Conservation (phyloP, 2,113 vertebrate species). For the Hippolais icterina region DNA sequence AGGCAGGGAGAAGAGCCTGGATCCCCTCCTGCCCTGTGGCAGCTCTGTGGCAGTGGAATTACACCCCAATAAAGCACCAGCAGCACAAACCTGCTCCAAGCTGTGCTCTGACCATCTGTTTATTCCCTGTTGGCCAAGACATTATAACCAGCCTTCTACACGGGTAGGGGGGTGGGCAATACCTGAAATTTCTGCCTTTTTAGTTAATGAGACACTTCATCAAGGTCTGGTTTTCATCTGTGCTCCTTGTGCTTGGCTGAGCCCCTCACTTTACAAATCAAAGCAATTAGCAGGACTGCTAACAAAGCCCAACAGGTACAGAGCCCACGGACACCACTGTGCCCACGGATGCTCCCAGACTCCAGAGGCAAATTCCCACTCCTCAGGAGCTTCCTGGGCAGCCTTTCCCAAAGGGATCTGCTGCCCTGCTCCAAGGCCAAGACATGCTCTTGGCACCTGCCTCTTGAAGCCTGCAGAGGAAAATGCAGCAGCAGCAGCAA, state of each 20-base stretch:
- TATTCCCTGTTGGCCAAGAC: not conserved
- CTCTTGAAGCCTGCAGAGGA: not conserved
- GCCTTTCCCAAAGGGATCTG: not conserved
- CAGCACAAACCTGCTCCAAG: not conserved
- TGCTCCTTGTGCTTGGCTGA: not conserved
- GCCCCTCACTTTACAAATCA: not conserved
- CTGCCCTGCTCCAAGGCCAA: not conserved
- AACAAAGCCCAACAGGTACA: not conserved
- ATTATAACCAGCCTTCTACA: not conserved
- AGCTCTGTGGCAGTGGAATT: not conserved
- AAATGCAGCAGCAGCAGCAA: not conserved
- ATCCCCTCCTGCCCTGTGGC: not conserved
- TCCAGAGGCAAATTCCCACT: not conserved
- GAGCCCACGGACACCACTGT: not conserved
- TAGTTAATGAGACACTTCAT: constrained; percentile 40
- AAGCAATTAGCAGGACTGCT: constrained; percentile 21
- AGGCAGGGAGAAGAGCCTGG: not conserved
- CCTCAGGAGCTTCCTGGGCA: not conserved
- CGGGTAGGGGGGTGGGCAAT: not conserved
- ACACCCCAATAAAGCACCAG: not conserved
- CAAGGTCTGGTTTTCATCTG: constrained; percentile 26
- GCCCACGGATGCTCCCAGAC: not conserved
- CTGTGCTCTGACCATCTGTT: not conserved
- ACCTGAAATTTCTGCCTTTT: not conserved
- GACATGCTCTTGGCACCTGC: not conserved